These are phyloP conservation scores for Agapornis roseicollis DNA, from an alignment of 2,113 vertebrate species.

Conservation along the genomic window DNA sequence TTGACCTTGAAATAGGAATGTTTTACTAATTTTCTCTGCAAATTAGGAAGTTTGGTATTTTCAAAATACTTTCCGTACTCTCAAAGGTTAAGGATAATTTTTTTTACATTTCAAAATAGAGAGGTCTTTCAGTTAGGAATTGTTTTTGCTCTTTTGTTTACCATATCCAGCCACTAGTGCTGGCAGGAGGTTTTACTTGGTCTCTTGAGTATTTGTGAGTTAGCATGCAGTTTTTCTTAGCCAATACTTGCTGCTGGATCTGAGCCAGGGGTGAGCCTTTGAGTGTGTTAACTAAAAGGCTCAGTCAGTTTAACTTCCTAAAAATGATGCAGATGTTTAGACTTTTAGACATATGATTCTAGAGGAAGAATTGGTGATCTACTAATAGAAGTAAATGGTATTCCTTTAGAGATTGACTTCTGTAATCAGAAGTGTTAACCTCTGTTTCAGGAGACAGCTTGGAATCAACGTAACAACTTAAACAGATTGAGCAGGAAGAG, in stretches of 20 bases:
- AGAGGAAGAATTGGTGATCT: background rate
- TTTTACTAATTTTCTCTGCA: background rate
- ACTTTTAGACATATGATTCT: background rate
- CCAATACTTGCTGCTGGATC: background rate
- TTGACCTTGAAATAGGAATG: background rate
- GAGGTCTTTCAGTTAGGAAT: background rate
- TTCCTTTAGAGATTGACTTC: background rate
- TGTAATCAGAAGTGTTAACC: background rate
- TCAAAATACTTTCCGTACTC: background rate
- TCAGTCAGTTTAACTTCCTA: background rate
- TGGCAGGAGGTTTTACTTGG: background rate
- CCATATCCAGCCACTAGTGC: background rate
- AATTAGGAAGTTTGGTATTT: background rate
- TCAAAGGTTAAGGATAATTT: background rate
- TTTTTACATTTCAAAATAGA: background rate
- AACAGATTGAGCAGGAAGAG: background rate
- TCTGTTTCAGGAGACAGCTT: background rate
- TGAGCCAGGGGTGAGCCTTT: background rate
- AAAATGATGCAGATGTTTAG: background rate
- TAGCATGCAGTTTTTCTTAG: background rate
- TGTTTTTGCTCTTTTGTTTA: background rate
- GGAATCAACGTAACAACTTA: background rate
- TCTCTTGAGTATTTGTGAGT: background rate
- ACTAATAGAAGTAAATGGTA: background rate
- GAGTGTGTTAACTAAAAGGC: background rate